These are phyloP conservation scores for Lycophotia porphyrea DNA, from an alignment of 2,888 invertebrate genomes.

Conservation along the genomic window DNA sequence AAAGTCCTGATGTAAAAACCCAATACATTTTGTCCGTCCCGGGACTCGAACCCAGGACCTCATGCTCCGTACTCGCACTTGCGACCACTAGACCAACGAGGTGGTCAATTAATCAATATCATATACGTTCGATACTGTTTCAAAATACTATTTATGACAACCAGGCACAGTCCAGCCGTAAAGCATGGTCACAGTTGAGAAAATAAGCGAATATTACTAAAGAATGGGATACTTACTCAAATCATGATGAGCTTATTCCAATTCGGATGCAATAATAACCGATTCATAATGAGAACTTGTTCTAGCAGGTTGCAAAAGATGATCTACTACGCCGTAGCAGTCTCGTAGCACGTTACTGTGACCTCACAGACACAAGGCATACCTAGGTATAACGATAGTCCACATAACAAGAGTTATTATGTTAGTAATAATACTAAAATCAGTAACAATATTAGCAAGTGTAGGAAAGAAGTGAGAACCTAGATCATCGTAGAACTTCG, in stretches of 20 bases:
- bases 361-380: neutral
- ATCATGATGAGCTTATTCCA: neutral
- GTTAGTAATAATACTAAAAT: neutral
- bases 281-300: neutral
- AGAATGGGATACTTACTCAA: neutral
- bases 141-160: too few species aligned
- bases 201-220: neutral
- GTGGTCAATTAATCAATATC: too few species aligned
- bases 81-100: too few species aligned
- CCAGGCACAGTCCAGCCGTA: neutral
- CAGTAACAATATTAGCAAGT: too few species aligned
- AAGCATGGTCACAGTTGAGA: neutral
- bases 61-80: too few species aligned
- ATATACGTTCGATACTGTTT: too few species aligned
- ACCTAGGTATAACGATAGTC: neutral
- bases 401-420: neutral
- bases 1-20: too few species aligned
- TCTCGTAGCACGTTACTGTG: slow-evolving; percentile 13
- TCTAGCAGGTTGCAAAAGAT: neutral
- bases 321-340: slow-evolving; percentile 9
- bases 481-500: neutral
- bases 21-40: too few species aligned
- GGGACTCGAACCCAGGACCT: too few species aligned
- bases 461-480: too few species aligned
- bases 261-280: neutral